Evolutionary conservation across 64 coral and sea anemone genomes (phyloP).

Genomic region (Cladopsammia gracilis): DNA sequence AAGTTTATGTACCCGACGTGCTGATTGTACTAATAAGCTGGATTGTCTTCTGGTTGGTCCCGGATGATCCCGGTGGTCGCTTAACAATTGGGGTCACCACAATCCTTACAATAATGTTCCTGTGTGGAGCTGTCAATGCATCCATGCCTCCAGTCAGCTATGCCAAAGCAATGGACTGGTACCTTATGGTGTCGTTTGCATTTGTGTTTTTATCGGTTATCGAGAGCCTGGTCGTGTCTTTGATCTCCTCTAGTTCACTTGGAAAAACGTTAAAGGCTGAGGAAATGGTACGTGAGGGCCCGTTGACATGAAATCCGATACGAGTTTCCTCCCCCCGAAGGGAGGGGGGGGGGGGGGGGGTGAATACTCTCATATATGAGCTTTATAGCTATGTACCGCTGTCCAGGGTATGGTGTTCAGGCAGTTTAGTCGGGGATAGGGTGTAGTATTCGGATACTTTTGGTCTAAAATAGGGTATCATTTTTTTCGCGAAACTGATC

Average conservation of each 20-base stretch:
- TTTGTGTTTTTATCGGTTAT: conserved; percentile 89
- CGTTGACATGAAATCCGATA: too few species aligned
- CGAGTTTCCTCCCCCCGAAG: not conserved
- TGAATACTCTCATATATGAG: too few species aligned
- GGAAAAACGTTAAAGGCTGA: not conserved
- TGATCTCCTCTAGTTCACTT: conserved; percentile 2
- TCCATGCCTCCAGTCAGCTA: conserved; percentile 92
- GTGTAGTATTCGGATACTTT: too few species aligned
- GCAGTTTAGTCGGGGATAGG: too few species aligned
- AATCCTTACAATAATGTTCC: conserved; percentile 55
- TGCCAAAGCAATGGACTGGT: conserved; percentile 90
- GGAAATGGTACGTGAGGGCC: not conserved
- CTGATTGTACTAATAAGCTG: conserved; percentile 57
- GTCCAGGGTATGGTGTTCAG: too few species aligned
- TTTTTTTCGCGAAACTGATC: too few species aligned
- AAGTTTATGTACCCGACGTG: conserved; percentile 52
- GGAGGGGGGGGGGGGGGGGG: too few species aligned
- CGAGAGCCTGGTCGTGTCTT: conserved; percentile 73
- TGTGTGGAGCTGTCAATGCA: conserved; percentile 66
- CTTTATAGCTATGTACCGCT: too few species aligned
- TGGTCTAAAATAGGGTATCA: too few species aligned
- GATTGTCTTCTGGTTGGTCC: conserved; percentile 72
- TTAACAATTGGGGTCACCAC: conserved; percentile 67
- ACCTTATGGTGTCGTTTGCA: conserved; percentile 72
- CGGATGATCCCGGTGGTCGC: conserved; percentile 39